Base-by-base conservation (phyloP, 2,113 vertebrate species). In the Empidonax alnorum region DNA sequence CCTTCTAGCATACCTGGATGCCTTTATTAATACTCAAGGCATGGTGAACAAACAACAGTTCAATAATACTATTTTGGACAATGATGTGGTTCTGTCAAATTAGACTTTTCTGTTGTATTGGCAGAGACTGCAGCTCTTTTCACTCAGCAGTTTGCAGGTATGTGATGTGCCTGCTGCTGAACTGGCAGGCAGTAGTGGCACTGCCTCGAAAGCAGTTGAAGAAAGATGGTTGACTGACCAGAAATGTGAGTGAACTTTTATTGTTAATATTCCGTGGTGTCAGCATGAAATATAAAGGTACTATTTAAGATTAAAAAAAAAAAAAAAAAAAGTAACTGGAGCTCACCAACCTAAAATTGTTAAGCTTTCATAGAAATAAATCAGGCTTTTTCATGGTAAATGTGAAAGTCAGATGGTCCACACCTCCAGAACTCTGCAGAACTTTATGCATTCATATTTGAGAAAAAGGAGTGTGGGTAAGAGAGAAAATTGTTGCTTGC, bases 401-500 rank as follows among this genome's bases (percentile, higher is more conserved):
- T 78, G 44, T 11, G 33, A 39, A 80, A 76, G 67, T 91, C 46
- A 78, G 62, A 56, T 71, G 52, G 42, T 46, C 37, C 37, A 9
- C 35, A 85, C 41, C 41, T 53, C 44, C 53, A 49, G 41, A 42
- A 21, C 27, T 18, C 10, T 67, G 56, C 56, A 86, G 68, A 81
- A 81, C 21, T 76, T 73, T 13, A 55, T 58, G 50, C 35, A 66
- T 85, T 93, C 61, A 58, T 10, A 35, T 55, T 84, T 84, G 28
- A 77, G 85, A 92, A 90, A 90, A 82, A 88, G 37, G 73, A 52
- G 25, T 33, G 53, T 14, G 12, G 67, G 8, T 76, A 58, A 74
- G 65, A 83, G 37, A 7, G 53, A 73, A 92, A 97, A 92, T 90
- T 93, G 59, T 76, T 92, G 39, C 83, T 90, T 92, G 28, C 73